These are phyloP conservation scores for Saguinus imperator DNA, from an alignment of 2,113 vertebrate genomes.

Conservation along the genomic window DNA sequence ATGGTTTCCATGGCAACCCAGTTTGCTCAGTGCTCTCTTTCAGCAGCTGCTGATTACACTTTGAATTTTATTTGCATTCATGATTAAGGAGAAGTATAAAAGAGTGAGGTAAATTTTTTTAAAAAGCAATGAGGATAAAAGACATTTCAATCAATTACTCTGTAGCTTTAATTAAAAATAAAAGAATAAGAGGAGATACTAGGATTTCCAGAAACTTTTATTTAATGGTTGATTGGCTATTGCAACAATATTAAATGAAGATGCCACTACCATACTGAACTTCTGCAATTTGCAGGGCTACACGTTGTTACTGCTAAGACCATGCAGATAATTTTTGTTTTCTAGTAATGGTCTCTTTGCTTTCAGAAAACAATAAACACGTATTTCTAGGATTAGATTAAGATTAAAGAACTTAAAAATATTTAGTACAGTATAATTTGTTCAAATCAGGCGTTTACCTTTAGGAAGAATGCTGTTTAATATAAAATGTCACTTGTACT, in stretches of 20 bases:
- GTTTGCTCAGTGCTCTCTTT: constrained; percentile 77
- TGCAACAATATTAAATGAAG: constrained; percentile 59
- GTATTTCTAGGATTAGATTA: constrained; percentile 18
- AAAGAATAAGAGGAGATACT: constrained; percentile 62
- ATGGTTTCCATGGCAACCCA: constrained; percentile 85
- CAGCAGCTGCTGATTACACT: constrained; percentile 86
- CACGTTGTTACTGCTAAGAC: constrained; percentile 23
- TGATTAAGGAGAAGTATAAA: constrained; percentile 86
- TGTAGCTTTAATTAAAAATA: constrained; percentile 85
- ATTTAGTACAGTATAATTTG: background rate
- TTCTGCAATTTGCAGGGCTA: constrained; percentile 12
- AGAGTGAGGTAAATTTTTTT: constrained; percentile 75
- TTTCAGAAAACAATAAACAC: constrained; percentile 36
- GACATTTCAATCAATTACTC: constrained; percentile 83
- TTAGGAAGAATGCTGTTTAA: background rate
- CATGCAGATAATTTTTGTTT: constrained; percentile 36
- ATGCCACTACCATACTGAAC: background rate
- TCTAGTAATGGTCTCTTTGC: background rate
- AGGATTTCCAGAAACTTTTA: constrained; percentile 77
- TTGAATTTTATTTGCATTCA: constrained; percentile 88
- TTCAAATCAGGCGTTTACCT: constrained; percentile 5
- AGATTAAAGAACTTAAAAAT: constrained; percentile 32
- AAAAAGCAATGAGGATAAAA: constrained; percentile 83
- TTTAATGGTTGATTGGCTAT: constrained; percentile 68
- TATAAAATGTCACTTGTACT: background rate